A percentile compares a stretch with the other conserved stretches of the same genome.
Evolutionary conservation across 2,888 invertebrate genomes (phyloP).

Genomic region (Acanthopleura granulata): DNA sequence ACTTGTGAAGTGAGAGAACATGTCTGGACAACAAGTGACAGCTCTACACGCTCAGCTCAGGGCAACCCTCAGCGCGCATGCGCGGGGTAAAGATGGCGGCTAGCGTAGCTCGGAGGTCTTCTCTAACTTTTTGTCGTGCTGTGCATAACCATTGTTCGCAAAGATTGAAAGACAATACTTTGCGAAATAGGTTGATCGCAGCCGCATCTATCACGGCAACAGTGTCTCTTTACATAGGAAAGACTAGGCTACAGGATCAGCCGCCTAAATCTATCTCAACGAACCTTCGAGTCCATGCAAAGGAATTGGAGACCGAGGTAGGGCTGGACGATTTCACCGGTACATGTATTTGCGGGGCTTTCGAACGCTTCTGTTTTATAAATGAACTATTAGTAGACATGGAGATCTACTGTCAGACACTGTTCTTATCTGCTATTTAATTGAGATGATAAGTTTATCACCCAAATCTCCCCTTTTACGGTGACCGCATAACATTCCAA

Average conservation of each 20-base stretch:
- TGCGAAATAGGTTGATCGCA: conserved; percentile 11
- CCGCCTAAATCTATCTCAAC: not conserved
- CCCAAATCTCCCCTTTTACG: no score
- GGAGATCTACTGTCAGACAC: no score
- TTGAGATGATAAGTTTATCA: no score
- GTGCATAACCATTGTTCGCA: conserved; percentile 3
- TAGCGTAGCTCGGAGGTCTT: not conserved
- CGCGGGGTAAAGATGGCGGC: conserved; percentile 1
- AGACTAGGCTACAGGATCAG: not conserved
- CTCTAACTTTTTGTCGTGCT: not conserved
- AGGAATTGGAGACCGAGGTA: not conserved
- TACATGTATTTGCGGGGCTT: no score
- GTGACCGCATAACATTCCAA: no score
- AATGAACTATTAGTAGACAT: no score
- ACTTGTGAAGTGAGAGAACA: not conserved
- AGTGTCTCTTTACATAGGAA: conserved; percentile 7
- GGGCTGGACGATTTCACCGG: not conserved
- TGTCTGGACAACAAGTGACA: not conserved
- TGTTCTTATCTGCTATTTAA: no score
- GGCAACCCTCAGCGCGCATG: not conserved
- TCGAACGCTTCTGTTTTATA: no score
- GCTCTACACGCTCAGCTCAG: not conserved
- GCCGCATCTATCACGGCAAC: not conserved
- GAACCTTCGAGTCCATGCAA: not conserved
- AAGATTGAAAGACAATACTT: conserved; percentile 4